Evolutionary conservation across 2,888 invertebrate genomes (phyloP), one percentile per base, ranked within the genome.

Genomic region (Nemotelus pantherinus): DNA sequence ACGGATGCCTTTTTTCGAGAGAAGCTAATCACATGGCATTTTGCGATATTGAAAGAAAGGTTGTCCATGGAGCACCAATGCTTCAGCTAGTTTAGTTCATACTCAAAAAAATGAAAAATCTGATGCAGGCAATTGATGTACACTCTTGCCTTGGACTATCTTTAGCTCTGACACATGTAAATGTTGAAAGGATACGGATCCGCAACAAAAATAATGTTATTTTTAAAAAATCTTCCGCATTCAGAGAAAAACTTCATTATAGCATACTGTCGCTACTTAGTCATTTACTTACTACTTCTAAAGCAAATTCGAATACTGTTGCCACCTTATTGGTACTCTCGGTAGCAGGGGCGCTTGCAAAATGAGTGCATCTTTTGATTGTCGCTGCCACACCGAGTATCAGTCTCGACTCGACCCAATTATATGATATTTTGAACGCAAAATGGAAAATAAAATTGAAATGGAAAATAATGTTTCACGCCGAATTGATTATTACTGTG

Each of bases 401-500:
- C 70, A 70, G 70, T 70, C 65, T 65, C 9, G 39, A 63, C 50
- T 67, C 70, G 70, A 70, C 70, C 70, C 70, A 70, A 70, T 70
- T 70, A 70, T 41, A 5, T 55, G 70, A 55, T 68, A 41, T 25
- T n/a, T 53, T 53, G 50, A 50, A 10, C 41, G 43, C 43, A 55
- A 70, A 70, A 55, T 70, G 55, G 7, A 53, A 47, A 65, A 53
- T 70, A 55, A 70, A 70, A 70, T 7, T 55, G 50, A 50, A 70
- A 55, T 70, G 70, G 70, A 53, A 70, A 70, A 53, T 53, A 70
- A 70, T 70, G 41, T 70, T 70, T 70, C 70, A 70, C 70, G 70
- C 70, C 55, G 70, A 55, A 55, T 70, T 70, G 70, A 43, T 70
- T 41, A 55, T 55, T 70, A 55, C 53, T 70, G 45, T 70, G 70